Evolutionary conservation across 2,888 invertebrate species (phyloP).

Genomic region (Erynnis tages): DNA sequence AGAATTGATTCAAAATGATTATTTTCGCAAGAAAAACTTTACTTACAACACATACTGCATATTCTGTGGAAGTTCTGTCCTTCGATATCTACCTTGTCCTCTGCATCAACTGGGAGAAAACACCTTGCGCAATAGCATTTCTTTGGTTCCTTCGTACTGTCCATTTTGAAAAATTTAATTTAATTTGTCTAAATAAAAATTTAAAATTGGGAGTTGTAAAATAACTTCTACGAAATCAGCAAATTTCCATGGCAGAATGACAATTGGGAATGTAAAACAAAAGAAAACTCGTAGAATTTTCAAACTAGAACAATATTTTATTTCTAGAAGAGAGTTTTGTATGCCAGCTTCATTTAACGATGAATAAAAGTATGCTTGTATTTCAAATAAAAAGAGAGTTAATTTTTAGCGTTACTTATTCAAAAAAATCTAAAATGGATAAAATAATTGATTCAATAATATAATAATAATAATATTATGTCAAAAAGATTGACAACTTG

Average conservation of each 20-base stretch:
- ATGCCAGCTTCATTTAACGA: too few relatives aligned
- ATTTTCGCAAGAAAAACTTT: too few relatives aligned
- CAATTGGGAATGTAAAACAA: conserved; percentile 42
- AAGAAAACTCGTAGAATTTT: too few relatives aligned
- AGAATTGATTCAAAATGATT: too few relatives aligned
- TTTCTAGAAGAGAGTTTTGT: too few relatives aligned
- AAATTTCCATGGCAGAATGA: conserved; percentile 53
- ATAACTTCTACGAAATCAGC: conserved; percentile 43
- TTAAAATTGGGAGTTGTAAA: not conserved
- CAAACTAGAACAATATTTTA: too few relatives aligned
- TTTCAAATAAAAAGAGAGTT: too few relatives aligned
- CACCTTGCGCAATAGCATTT: conserved; percentile 72
- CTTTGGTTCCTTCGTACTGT: conserved; percentile 56
- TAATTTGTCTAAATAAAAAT: conserved; percentile 7
- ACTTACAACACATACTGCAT: conserved; percentile 73
- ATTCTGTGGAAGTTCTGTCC: conserved; percentile 66
- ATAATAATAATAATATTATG: not conserved
- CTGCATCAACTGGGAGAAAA: conserved; percentile 59
- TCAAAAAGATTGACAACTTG: not conserved
- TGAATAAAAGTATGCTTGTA: too few relatives aligned
- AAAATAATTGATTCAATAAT: too few relatives aligned
- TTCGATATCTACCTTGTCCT: conserved; percentile 64
- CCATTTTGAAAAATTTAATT: conserved; percentile 45
- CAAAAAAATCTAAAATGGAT: too few relatives aligned
- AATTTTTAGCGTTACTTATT: too few relatives aligned